Conservation (phyloP, 2,113 vertebrate species). For the Corythoichthys intestinalis region DNA sequence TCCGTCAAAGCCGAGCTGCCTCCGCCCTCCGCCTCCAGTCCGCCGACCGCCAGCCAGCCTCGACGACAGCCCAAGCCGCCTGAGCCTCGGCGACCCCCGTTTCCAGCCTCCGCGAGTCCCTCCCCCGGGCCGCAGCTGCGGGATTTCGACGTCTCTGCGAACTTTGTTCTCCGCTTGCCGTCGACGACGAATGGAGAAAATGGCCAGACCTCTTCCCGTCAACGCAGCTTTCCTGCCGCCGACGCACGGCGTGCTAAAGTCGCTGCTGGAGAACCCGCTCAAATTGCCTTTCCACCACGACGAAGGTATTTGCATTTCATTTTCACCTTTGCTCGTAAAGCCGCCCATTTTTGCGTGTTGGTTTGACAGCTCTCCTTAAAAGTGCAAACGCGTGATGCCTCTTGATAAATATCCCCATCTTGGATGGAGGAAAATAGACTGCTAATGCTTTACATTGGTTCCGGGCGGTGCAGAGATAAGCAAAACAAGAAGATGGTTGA, state of each 20-base stretch:
- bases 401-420: conserved; percentile 3
- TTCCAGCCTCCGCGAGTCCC: conserved; percentile 20
- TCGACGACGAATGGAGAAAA: conserved; percentile 76
- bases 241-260: conserved; percentile 93
- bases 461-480: neutral
- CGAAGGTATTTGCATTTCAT: conserved; percentile 74
- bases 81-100: conserved; percentile 11
- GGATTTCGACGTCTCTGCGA: conserved; percentile 15
- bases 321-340: neutral
- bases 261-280: conserved; percentile 93
- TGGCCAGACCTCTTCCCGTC: conserved; percentile 85
- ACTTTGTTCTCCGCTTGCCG: conserved; percentile 33
- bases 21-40: conserved; percentile 60
- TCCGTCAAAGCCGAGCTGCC: conserved; percentile 10
- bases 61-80: conserved; percentile 29
- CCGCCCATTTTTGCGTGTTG: neutral
- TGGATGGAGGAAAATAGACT: neutral
- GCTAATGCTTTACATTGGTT: neutral
- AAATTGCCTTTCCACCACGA: conserved; percentile 92
- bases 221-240: conserved; percentile 88
- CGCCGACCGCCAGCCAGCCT: conserved; percentile 24
- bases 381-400: neutral
- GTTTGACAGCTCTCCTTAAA: conserved; percentile 15
- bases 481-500: neutral
- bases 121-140: conserved; percentile 2